These are phyloP conservation scores for Holacanthus passer DNA, from an alignment of 2,113 vertebrate genomes.

Conservation along the genomic window DNA sequence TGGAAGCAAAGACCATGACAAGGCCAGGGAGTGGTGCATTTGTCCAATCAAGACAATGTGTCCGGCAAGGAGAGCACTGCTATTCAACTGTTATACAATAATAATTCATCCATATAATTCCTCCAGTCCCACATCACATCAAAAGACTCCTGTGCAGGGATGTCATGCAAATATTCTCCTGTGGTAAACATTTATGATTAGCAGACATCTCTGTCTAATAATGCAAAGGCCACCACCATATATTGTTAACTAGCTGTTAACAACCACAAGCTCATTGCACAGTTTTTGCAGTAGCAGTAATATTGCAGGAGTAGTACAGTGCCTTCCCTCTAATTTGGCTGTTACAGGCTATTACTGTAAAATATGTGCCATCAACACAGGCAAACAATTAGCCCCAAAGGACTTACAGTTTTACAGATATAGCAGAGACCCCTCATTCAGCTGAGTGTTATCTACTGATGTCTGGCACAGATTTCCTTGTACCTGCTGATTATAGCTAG, in stretches of 20 bases:
- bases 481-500: neutral
- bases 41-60: neutral
- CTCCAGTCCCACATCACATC: neutral
- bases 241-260: slow-evolving; percentile 10
- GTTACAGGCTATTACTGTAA: neutral
- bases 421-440: neutral
- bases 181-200: slow-evolving; percentile 6
- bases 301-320: neutral
- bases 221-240: neutral
- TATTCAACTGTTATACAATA: neutral
- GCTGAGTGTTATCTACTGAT: slow-evolving; percentile 11
- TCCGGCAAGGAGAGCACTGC: neutral
- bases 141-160: neutral
- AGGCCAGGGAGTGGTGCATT: neutral
- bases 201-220: neutral
- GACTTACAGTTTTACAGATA: neutral
- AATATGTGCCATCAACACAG: neutral
- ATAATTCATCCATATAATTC: neutral
- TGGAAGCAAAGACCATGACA: neutral
- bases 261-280: slow-evolving; percentile 18
- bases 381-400: neutral
- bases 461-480: neutral
- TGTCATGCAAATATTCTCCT: neutral
- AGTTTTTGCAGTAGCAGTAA: neutral
- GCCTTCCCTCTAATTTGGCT: neutral